A percentile compares a stretch with the other conserved stretches of the same genome.
Evolutionary conservation across 2,888 invertebrate genomes (phyloP).

Genomic region (Orthosia gracilis): DNA sequence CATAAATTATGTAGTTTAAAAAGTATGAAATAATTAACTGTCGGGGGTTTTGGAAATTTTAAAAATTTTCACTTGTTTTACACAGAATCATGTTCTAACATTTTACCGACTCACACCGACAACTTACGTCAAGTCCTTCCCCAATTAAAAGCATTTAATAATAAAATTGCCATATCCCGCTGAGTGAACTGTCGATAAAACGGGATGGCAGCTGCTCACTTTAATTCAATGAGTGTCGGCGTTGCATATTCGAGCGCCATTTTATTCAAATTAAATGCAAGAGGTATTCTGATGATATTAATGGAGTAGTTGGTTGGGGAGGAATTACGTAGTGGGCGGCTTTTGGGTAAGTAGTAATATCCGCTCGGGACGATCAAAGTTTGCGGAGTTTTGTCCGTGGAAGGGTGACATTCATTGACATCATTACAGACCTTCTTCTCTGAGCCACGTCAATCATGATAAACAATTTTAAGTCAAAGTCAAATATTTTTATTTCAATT

Average conservation of each 20-base stretch:
- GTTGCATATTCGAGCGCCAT: conserved; percentile 53
- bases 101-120: neutral
- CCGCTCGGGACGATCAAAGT: neutral
- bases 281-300: conserved; percentile 40
- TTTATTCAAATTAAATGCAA: conserved; percentile 59
- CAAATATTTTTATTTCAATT: neutral
- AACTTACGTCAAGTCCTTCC: conserved; percentile 7
- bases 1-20: too few relatives aligned
- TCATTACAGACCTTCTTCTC: neutral
- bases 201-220: conserved; percentile 42
- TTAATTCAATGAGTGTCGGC: conserved; percentile 55
- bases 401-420: too few relatives aligned
- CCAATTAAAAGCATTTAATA: conserved; percentile 40
- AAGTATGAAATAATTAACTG: too few relatives aligned
- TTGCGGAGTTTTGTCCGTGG: neutral
- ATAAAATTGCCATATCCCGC: conserved; percentile 35
- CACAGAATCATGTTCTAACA: neutral
- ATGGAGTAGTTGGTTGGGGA: neutral
- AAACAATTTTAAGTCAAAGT: neutral
- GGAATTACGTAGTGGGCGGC: neutral
- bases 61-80: too few relatives aligned
- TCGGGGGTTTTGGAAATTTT: too few relatives aligned
- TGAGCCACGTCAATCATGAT: too few relatives aligned
- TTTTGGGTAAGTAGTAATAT: neutral
- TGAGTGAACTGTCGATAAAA: conserved; percentile 53